Evolutionary conservation across 2,888 invertebrate species (phyloP).

Genomic region (Lampropteryx suffumata): DNA sequence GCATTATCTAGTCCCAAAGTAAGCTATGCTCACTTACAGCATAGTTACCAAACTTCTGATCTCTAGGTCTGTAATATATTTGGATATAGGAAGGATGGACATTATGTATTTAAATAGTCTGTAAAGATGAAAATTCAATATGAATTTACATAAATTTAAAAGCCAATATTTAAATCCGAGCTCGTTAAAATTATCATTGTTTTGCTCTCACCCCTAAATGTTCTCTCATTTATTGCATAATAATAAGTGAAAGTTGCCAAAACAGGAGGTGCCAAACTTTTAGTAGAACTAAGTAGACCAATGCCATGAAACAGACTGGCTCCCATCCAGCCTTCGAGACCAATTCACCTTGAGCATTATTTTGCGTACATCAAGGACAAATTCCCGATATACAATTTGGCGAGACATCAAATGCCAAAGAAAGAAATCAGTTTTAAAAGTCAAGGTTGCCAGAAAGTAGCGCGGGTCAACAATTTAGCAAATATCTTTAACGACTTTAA

Average conservation of each 20-base stretch:
- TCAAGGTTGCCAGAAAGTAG: constrained; percentile 47
- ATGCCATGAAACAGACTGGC: constrained; percentile 47
- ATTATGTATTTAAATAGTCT: too few species aligned
- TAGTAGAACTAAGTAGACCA: constrained; percentile 41
- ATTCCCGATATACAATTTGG: constrained; percentile 39
- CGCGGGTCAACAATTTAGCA: constrained; percentile 34
- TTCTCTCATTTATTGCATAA: constrained; percentile 18
- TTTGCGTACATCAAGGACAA: constrained; percentile 35
- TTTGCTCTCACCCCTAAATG: too few species aligned
- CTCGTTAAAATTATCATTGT: too few species aligned
- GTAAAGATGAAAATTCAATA: too few species aligned
- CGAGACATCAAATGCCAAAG: constrained; percentile 38
- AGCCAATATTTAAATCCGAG: too few species aligned
- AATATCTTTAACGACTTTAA: constrained; percentile 20
- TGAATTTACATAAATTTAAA: too few species aligned
- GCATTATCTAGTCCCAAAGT: too few species aligned
- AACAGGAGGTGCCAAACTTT: constrained; percentile 29
- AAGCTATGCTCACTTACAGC: too few species aligned
- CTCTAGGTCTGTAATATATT: too few species aligned
- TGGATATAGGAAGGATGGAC: too few species aligned
- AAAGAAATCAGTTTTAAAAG: constrained; percentile 34
- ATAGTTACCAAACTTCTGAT: too few species aligned
- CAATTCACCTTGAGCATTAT: constrained; percentile 40
- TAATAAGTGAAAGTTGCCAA: constrained; percentile 20
- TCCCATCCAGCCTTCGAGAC: constrained; percentile 42